phyloP scores from a whole-genome alignment of 1,140 invertebrate species.

The Ganaspis sp. region DNA sequence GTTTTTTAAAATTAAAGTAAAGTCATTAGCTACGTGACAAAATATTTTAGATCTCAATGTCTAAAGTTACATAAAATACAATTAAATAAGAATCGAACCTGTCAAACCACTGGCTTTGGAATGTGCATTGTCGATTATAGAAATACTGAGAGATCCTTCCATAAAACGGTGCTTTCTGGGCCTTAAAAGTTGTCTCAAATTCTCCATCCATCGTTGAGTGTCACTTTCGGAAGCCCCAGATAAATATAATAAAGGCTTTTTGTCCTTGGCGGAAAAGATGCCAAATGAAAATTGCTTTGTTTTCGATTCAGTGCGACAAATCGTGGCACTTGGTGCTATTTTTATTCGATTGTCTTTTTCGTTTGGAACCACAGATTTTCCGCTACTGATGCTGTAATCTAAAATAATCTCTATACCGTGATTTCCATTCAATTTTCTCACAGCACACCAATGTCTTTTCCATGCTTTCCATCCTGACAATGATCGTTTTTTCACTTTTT shows the following conservation, averaged over 20 bases:
- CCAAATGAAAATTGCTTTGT: conserved; percentile 78
- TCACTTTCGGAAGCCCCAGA: conserved; percentile 76
- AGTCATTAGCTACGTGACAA: too few relatives aligned
- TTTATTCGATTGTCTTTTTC: conserved; percentile 61
- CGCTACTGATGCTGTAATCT: conserved; percentile 55
- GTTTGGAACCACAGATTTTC: conserved; percentile 32
- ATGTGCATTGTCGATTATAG: conserved; percentile 77
- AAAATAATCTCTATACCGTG: conserved; percentile 65
- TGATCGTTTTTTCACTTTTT: conserved; percentile 60
- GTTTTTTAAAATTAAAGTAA: too few relatives aligned
- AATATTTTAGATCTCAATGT: too few relatives aligned
- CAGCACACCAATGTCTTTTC: conserved; percentile 71
- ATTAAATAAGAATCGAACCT: conserved; percentile 57
- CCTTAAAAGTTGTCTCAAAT: conserved; percentile 74
- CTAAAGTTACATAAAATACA: too few relatives aligned
- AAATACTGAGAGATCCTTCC: conserved; percentile 74
- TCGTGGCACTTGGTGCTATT: conserved; percentile 71
- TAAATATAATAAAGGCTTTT: conserved; percentile 76
- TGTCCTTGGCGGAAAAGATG: conserved; percentile 73
- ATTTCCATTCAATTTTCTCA: conserved; percentile 60
- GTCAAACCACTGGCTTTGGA: conserved; percentile 75
- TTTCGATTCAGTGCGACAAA: conserved; percentile 77
- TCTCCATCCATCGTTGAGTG: conserved; percentile 77
- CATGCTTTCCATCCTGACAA: conserved; percentile 66
- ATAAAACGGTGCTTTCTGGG: conserved; percentile 65